Base-by-base conservation (phyloP, 2,888 invertebrate genomes). In the Agonopterix arenella region DNA sequence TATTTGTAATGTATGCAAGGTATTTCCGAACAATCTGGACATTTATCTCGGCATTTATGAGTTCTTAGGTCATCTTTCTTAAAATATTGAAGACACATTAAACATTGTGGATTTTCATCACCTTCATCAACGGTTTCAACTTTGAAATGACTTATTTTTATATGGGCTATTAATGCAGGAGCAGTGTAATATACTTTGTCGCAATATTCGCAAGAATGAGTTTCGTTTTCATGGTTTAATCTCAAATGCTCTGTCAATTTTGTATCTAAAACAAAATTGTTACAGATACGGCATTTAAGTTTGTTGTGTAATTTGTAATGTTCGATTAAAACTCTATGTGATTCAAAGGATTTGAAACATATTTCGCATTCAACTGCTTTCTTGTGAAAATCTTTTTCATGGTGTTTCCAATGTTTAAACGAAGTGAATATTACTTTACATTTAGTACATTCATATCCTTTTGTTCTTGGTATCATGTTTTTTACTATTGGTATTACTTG, bases 1-100 rank as follows among this genome's bases (percentile, higher is more conserved):
- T 74, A 80, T 46, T 60, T 69, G 18, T 72, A 68, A 60, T 80
- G 80, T 16, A 78, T 47, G 38, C 80, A 80, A 0, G 76, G 70
- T 18, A 75, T 66, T 40, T 68, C 70, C 9, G 64, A 53, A 37
- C 78, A 78, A 28, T 60, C 58, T 2, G 53, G 36, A 49, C 78
- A 78, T 49, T 63, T 56, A 44, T 70, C 71, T 0, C 68, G 70
- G 18, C 48, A 51, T 13, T 36, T 41, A 43, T 51, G 48, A 10
- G 38, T 45, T 11, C 43, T 37, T 8, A 48, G 2, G 10, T 46
- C 13, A 9, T 37, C 9, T 37, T 46, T 38, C 36, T 37, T 8
- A 13, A 46, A 38, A 13, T 28, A 38, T 13, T 46, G 37, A 7
- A 46, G 13, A 36, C 45, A 45, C 46, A 46, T 37, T 13, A 13